These are phyloP conservation scores for Solenopsis invicta DNA, from an alignment of 1,140 invertebrate genomes.

Conservation along the genomic window DNA sequence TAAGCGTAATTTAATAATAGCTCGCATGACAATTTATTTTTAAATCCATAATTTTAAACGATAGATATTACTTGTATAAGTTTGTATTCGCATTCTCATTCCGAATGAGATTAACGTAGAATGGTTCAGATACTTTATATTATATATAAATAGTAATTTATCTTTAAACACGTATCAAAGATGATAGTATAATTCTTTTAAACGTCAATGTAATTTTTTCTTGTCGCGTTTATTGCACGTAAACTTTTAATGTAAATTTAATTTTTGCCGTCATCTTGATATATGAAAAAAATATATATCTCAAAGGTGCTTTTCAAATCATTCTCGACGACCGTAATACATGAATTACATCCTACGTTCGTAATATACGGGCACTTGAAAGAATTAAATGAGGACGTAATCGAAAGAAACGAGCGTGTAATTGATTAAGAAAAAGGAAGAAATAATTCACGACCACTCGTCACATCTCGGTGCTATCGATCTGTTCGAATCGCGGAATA, in stretches of 20 bases:
- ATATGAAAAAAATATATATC: neutral
- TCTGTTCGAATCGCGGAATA: neutral
- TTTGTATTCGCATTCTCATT: neutral
- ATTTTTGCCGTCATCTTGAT: neutral
- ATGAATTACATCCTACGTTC: neutral
- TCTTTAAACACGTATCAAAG: neutral
- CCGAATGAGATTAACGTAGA: neutral
- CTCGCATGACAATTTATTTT: neutral
- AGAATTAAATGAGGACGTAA: neutral
- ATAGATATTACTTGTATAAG: neutral
- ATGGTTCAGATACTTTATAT: neutral
- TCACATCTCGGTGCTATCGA: neutral
- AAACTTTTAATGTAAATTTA: neutral
- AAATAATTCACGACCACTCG: neutral
- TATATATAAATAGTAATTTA: neutral
- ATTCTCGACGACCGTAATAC: neutral
- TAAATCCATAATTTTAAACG: neutral
- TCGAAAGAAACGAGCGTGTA: neutral
- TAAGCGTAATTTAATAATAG: neutral
- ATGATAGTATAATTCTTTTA: neutral
- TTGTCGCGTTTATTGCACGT: neutral
- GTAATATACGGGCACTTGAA: neutral
- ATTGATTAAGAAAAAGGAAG: neutral
- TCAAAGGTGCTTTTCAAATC: neutral
- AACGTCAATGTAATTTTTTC: neutral